Evolutionary conservation across 2,113 vertebrate genomes (phyloP), one percentile per base, ranked within the genome.

Genomic region (Gymnocephalus cernua): DNA sequence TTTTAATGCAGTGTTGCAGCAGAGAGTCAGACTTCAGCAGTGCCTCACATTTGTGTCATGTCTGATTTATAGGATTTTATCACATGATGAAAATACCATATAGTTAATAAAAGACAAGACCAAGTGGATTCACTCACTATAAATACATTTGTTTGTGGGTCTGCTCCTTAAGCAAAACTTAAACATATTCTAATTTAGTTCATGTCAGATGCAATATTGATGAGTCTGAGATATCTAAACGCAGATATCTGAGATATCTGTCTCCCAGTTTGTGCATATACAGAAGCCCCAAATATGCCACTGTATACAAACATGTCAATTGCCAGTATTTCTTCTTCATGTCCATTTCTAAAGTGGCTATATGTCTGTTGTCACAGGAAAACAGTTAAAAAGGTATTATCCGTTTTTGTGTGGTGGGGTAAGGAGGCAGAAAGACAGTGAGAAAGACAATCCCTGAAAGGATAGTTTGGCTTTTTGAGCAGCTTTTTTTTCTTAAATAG

Each of bases 1-100:
- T 76, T 83, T 87, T 84, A 79, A 81, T 84, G 79, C 80, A 81
- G 4, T 25, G 45, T 75, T 83, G 67, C 65, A 74, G 47, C 76
- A 75, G 19, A 82, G 68, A 51, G 80, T 78, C 80, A 65, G 78
- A 68, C 79, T 82, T 74, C 35, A 67, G 59, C 81, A 54, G 45
- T 1, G 56, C 65, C 59, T 67, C 66, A 72, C 74, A 75, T 86
- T 73, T 86, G 45, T 38, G 45, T 19, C n/a, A 45, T 61, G 77
- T 87, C 47, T 53, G 54, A 71, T 56, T 56, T 14, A 63, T 66
- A 18, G 53, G 21, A 63, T n/a, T n/a, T n/a, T n/a, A 79, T 69
- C 25, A 29, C n/a, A 67, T 57, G 25, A 71, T 73, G 19, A 27
- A 45, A 66, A 71, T 19, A 23, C 5, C 12, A 14, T 47, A 47